A percentile compares a stretch with the other conserved stretches of the same genome.
phyloP scores from a whole-genome alignment of 2,888 invertebrate genomes.

The Scrobipalpa costella region DNA sequence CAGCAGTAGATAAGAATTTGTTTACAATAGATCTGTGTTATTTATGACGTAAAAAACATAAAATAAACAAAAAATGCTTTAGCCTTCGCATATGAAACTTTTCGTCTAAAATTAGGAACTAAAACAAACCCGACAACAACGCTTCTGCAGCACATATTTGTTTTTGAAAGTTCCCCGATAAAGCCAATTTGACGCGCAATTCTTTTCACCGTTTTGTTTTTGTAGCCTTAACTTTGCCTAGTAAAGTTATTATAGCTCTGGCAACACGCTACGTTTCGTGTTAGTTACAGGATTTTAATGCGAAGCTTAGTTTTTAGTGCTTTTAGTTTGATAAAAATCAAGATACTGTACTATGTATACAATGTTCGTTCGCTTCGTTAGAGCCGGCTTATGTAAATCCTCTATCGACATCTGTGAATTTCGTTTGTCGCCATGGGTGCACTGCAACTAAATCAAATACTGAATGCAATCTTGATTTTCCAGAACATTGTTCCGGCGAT shows the following conservation, averaged over 20 bases:
- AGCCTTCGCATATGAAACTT: background rate
- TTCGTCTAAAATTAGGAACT: conserved; percentile 29
- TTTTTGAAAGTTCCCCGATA: conserved; percentile 19
- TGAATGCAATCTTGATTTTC: background rate
- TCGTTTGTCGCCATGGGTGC: conserved; percentile 43
- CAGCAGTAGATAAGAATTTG: too few relatives aligned
- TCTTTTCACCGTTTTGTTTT: conserved; percentile 16
- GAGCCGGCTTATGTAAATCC: conserved; percentile 57
- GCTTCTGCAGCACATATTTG: conserved; percentile 12
- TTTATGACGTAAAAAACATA: too few relatives aligned
- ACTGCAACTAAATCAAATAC: conserved; percentile 18
- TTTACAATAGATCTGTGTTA: too few relatives aligned
- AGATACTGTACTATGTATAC: conserved; percentile 42
- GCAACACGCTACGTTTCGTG: conserved; percentile 36
- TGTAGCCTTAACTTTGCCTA: conserved; percentile 21
- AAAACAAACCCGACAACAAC: conserved; percentile 10
- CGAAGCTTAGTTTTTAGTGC: conserved; percentile 29
- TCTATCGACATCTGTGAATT: conserved; percentile 54
- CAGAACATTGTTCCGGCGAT: conserved; percentile 3
- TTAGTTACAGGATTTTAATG: conserved; percentile 34
- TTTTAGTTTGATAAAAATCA: conserved; percentile 44
- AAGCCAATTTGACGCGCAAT: conserved; percentile 15
- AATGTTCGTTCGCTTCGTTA: conserved; percentile 62
- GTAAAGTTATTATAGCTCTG: conserved; percentile 27
- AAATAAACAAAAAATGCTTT: too few relatives aligned